Conservation (phyloP, 2,888 invertebrate species). For the Drosophila phalerata region DNA sequence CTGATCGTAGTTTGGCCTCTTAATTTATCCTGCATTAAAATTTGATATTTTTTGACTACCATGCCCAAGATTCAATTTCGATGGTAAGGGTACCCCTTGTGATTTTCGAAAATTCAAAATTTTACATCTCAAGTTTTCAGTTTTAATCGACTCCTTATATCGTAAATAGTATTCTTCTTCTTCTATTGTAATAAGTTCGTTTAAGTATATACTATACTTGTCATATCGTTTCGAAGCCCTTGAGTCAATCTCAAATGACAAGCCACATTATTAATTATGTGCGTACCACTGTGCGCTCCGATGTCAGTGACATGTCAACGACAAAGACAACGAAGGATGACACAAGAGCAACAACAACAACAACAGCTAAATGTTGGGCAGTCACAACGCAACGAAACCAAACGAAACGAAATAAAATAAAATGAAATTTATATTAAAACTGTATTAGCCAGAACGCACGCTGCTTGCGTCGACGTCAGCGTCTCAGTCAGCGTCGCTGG, state of each 20-base stretch:
- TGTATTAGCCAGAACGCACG: slow-evolving; percentile 62
- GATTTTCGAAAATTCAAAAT: no score
- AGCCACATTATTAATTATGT: not conserved
- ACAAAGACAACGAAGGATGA: slow-evolving; percentile 52
- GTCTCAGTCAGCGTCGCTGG: slow-evolving; percentile 5
- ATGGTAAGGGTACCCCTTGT: no score
- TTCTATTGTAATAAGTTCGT: no score
- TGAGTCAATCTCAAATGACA: not conserved
- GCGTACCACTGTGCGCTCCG: slow-evolving; percentile 44
- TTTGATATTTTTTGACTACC: no score
- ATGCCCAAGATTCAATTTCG: no score
- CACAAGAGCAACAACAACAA: slow-evolving; percentile 43
- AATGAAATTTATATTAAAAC: slow-evolving; percentile 75
- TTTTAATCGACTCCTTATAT: no score
- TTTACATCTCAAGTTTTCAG: no score
- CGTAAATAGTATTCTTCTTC: no score
- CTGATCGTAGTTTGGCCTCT: no score
- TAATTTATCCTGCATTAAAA: no score
- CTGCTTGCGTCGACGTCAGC: slow-evolving; percentile 12
- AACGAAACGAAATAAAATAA: slow-evolving; percentile 63
- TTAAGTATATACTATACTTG: no score
- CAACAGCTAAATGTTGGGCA: slow-evolving; percentile 53
- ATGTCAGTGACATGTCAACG: slow-evolving; percentile 65
- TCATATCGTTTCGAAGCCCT: not conserved
- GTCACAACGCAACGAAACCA: slow-evolving; percentile 48